These are phyloP conservation scores for Frankliniella intonsa DNA, from an alignment of 2,888 invertebrate species.

Conservation along the genomic window DNA sequence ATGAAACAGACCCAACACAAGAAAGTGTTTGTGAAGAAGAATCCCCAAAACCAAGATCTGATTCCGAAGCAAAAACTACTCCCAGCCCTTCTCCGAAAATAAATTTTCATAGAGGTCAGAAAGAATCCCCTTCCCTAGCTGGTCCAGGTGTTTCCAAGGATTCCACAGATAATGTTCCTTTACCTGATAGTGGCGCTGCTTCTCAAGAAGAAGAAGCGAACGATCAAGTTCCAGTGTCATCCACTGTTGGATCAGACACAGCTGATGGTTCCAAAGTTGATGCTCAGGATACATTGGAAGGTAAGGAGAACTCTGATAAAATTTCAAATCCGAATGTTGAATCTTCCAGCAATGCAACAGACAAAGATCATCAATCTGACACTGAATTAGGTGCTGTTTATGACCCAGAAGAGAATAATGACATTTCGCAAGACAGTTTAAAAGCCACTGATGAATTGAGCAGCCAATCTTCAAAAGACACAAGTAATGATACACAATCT, in stretches of 20 bases:
- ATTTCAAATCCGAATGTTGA: not conserved
- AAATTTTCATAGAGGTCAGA: not conserved
- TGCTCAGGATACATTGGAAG: not conserved
- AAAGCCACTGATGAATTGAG: not conserved
- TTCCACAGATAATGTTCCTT: not conserved
- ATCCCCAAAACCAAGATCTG: not conserved
- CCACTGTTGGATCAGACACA: not conserved
- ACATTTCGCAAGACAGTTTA: not conserved
- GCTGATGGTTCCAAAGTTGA: not conserved
- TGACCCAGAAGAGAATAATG: not conserved
- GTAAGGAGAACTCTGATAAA: not conserved
- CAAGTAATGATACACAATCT: not conserved
- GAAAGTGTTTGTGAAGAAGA: not conserved
- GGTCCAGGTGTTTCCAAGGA: no score
- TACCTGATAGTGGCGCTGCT: not conserved
- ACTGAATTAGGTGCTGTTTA: not conserved
- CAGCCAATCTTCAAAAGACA: not conserved
- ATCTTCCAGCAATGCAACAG: not conserved
- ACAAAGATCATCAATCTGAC: not conserved
- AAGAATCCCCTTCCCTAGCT: not conserved
- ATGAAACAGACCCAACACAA: not conserved
- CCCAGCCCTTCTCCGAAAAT: not conserved
- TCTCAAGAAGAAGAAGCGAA: not conserved
- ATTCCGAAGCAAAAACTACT: no score
- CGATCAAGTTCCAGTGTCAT: not conserved